These are phyloP conservation scores for Pollenia amentaria DNA, from an alignment of 2,888 invertebrate genomes.

Conservation along the genomic window DNA sequence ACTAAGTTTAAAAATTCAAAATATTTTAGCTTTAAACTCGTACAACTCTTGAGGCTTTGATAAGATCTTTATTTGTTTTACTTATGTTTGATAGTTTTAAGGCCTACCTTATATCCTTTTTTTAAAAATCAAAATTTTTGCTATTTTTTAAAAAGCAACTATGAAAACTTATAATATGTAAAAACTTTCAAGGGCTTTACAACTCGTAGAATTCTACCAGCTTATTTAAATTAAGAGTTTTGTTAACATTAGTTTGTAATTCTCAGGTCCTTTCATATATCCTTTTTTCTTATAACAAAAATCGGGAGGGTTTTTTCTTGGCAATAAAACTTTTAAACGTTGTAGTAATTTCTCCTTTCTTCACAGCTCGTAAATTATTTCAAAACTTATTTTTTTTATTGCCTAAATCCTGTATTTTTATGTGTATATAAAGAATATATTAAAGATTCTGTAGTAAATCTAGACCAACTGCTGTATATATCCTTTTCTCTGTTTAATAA, in stretches of 20 bases:
- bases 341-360: no score
- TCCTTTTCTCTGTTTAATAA: no score
- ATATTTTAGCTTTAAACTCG: neutral
- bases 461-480: no score
- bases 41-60: neutral
- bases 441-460: no score
- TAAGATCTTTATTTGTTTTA: neutral
- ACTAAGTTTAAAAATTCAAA: no score
- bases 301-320: no score
- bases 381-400: no score
- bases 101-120: constrained; percentile 1
- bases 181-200: no score
- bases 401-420: no score
- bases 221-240: neutral
- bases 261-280: neutral
- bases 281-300: neutral
- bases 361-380: no score
- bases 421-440: no score
- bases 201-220: neutral
- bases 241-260: neutral
- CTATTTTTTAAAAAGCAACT: neutral
- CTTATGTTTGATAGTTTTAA: neutral
- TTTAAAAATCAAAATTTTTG: neutral
- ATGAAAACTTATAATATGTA: neutral
- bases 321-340: no score